Conservation (phyloP, 1,140 invertebrate species). For the Diorhabda elongata region DNA sequence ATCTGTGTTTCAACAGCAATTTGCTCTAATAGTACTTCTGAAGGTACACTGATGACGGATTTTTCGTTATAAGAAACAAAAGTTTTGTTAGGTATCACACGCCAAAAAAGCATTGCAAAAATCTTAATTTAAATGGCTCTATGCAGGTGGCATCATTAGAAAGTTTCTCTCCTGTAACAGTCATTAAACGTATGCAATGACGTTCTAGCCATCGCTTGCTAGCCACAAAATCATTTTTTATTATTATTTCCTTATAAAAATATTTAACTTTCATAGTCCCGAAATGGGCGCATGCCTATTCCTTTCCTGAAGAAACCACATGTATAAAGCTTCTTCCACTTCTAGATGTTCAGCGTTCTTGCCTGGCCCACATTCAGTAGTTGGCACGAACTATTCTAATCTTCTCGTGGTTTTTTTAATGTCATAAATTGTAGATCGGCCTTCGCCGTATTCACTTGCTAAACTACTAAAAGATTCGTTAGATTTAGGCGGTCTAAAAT, state of each 20-base stretch:
- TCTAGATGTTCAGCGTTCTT: background rate
- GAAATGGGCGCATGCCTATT: constrained; percentile 16
- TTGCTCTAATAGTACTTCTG: no score
- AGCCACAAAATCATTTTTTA: constrained; percentile 43
- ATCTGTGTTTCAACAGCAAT: no score
- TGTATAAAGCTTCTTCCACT: constrained; percentile 1
- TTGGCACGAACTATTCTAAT: no score
- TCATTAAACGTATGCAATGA: constrained; percentile 20
- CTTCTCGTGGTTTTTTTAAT: no score
- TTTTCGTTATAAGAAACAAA: constrained; percentile 38
- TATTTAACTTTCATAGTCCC: constrained; percentile 31
- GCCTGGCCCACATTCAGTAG: constrained; percentile 29
- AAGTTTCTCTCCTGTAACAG: constrained; percentile 6
- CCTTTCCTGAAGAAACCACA: constrained; percentile 41
- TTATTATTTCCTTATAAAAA: constrained; percentile 34
- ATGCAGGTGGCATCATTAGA: no score
- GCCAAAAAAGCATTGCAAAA: constrained; percentile 20
- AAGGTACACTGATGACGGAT: constrained; percentile 26
- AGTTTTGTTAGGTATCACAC: constrained; percentile 12
- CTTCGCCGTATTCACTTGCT: constrained; percentile 25
- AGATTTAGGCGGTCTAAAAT: no score
- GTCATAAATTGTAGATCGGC: no score
- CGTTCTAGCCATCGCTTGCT: constrained; percentile 30
- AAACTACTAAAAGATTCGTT: constrained; percentile 24
- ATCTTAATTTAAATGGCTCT: no score